Conservation (phyloP, 2,113 vertebrate species). For the Corythoichthys haematopterus region DNA sequence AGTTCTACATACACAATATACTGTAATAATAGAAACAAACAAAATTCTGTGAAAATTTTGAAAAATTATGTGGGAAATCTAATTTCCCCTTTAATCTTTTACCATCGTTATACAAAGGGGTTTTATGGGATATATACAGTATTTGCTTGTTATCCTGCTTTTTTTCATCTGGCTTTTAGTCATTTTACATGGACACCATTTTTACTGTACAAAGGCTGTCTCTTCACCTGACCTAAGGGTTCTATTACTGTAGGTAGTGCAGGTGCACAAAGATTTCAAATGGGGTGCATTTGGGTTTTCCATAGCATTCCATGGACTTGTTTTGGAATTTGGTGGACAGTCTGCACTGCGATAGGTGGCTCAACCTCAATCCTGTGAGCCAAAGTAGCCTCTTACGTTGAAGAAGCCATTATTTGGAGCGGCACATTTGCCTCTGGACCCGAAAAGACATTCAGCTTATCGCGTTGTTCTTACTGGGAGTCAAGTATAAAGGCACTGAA, state of each 20-base stretch:
- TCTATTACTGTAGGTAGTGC: not conserved
- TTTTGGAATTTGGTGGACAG: no score
- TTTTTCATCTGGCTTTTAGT: conserved; percentile 21
- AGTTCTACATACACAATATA: no score
- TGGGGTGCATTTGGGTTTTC: no score
- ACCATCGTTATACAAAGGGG: conserved; percentile 42
- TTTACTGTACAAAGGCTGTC: conserved; percentile 33
- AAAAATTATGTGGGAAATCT: no score
- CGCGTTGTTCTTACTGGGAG: conserved; percentile 33
- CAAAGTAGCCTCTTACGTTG: conserved; percentile 32
- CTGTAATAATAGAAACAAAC: no score
- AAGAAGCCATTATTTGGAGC: conserved; percentile 29
- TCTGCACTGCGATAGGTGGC: no score
- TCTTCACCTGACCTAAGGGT: conserved; percentile 28
- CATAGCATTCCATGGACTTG: no score
- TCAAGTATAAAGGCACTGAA: conserved; percentile 22
- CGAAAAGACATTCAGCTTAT: conserved; percentile 24
- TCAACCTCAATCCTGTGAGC: conserved; percentile 19
- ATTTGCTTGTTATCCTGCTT: conserved; percentile 39
- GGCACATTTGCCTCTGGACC: conserved; percentile 24
- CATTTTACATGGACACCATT: conserved; percentile 32
- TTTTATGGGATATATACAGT: conserved; percentile 29
- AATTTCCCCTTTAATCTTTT: conserved; percentile 26
- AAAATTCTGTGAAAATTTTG: no score
- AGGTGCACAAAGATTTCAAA: no score